A percentile compares a stretch with the other conserved stretches of the same genome.
Conservation (phyloP, 1,140 invertebrate genomes). For the Proctacanthus coquilletti region DNA sequence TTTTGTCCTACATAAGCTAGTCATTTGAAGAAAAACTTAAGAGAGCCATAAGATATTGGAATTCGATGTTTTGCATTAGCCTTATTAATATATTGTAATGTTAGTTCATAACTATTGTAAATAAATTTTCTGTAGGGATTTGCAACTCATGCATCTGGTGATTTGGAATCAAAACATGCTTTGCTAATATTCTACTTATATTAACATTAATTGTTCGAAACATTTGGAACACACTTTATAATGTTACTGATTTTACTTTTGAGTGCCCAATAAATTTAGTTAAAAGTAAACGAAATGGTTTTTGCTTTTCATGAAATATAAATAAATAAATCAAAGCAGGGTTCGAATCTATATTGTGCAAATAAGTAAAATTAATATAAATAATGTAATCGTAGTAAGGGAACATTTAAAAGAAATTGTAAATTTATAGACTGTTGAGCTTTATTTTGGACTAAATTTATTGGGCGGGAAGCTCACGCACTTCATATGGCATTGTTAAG, state of each 20-base stretch:
- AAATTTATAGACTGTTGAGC: neutral
- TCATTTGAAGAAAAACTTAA: too few species aligned
- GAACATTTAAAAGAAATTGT: slow-evolving; percentile 1
- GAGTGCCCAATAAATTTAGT: slow-evolving; percentile 43
- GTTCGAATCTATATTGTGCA: slow-evolving; percentile 3
- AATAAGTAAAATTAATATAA: slow-evolving; percentile 10
- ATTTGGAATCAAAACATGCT: too few species aligned
- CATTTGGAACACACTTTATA: neutral
- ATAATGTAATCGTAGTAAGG: neutral
- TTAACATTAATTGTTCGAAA: too few species aligned
- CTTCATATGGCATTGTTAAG: too few species aligned
- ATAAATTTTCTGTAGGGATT: too few species aligned
- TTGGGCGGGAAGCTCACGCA: slow-evolving; percentile 18
- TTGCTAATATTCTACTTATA: too few species aligned
- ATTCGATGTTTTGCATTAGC: too few species aligned
- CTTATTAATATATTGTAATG: too few species aligned
- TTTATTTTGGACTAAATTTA: slow-evolving; percentile 22
- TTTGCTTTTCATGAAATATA: slow-evolving; percentile 6
- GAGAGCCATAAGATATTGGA: too few species aligned
- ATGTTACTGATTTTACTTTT: slow-evolving; percentile 4
- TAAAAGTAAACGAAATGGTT: slow-evolving; percentile 22
- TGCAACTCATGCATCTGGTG: too few species aligned
- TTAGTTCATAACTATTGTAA: too few species aligned
- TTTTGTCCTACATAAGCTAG: too few species aligned
- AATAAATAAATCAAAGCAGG: slow-evolving; percentile 5